Evolutionary conservation across 2,888 invertebrate species (phyloP).

Genomic region (Oligia strigilis): DNA sequence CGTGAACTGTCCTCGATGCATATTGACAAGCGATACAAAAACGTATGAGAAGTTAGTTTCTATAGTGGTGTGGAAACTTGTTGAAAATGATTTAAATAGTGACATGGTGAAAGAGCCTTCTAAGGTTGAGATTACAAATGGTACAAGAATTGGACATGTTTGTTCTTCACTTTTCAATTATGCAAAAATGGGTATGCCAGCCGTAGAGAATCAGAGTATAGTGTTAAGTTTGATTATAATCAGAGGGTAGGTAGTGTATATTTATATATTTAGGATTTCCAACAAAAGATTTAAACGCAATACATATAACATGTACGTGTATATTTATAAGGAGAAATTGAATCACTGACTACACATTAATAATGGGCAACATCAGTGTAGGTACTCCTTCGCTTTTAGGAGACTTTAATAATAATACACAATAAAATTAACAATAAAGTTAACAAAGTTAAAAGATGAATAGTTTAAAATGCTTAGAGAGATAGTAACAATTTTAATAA

Average conservation of each 20-base stretch:
- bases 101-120: constrained; percentile 7
- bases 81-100: constrained; percentile 25
- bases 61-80: not conserved
- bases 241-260: not conserved
- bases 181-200: not conserved
- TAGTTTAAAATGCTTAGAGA: too few species aligned
- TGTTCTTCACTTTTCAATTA: not conserved
- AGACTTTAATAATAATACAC: too few species aligned
- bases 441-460: too few species aligned
- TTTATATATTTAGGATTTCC: not conserved
- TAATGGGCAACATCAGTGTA: too few species aligned
- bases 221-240: too few species aligned
- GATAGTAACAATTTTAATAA: too few species aligned
- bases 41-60: constrained; percentile 38
- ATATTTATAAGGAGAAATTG: not conserved
- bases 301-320: not conserved
- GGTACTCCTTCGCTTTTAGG: too few species aligned
- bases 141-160: not conserved
- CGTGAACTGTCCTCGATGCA: constrained; percentile 64
- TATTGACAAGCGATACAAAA: constrained; percentile 60
- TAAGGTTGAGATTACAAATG: not conserved
- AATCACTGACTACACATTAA: not conserved
- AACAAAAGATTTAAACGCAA: not conserved
- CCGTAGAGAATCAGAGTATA: not conserved
- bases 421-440: too few species aligned